A percentile compares a stretch with the other conserved stretches of the same genome.
phyloP scores from a whole-genome alignment of 2,113 vertebrate species.

The Lucifuga dentata region DNA sequence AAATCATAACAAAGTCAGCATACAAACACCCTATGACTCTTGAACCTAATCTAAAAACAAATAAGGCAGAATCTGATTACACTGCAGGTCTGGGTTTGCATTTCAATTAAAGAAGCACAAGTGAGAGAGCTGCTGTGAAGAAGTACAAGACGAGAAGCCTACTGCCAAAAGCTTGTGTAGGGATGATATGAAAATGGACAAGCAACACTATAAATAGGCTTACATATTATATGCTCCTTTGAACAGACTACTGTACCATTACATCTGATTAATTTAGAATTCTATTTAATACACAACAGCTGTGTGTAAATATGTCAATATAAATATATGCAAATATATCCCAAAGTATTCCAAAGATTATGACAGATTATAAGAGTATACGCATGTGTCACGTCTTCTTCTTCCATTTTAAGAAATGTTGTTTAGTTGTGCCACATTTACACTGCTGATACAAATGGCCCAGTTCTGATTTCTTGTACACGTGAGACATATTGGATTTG shows the following conservation, averaged over 20 bases:
- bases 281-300: constrained; percentile 22
- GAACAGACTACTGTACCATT: constrained; percentile 16
- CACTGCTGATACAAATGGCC: too few species aligned
- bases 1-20: constrained; percentile 50
- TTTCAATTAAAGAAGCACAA: constrained; percentile 49
- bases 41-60: constrained; percentile 72
- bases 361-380: neutral
- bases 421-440: too few species aligned
- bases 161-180: constrained; percentile 44
- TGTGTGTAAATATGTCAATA: constrained; percentile 44
- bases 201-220: constrained; percentile 16
- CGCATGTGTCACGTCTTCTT: constrained; percentile 8
- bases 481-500: too few species aligned
- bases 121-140: constrained; percentile 26
- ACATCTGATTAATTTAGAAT: constrained; percentile 35
- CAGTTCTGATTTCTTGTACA: too few species aligned
- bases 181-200: constrained; percentile 11
- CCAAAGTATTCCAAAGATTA: constrained; percentile 5
- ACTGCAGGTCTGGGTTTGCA: constrained; percentile 60
- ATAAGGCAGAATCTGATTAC: constrained; percentile 66
- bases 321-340: constrained; percentile 45
- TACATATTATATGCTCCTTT: constrained; percentile 8
- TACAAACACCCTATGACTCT: constrained; percentile 65
- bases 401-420: neutral
- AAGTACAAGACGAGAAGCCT: constrained; percentile 5